Evolutionary conservation across 35 echinoderm and acorn worm species (phyloP), one percentile per base, ranked within the genome.

Genomic region (Eucidaris tribuloides): DNA sequence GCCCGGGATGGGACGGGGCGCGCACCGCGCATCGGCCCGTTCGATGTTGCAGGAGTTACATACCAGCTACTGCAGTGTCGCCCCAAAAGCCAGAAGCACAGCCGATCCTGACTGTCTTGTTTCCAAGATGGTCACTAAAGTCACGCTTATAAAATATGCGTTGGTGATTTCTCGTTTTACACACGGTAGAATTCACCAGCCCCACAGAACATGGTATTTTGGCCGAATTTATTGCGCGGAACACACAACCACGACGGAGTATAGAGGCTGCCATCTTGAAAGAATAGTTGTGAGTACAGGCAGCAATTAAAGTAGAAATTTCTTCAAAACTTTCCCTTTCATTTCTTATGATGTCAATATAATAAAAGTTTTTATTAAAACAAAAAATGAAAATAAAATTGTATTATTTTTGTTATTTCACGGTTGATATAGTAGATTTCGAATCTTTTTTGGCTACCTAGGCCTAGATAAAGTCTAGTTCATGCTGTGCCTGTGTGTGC

Each of bases 1-100:
- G n/a, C n/a, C n/a, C n/a, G n/a, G n/a, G n/a, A n/a, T n/a, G n/a
- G n/a, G n/a, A n/a, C n/a, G n/a, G n/a, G n/a, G n/a, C n/a, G n/a
- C n/a, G n/a, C n/a, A n/a, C n/a, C n/a, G n/a, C n/a, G n/a, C n/a
- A n/a, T n/a, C n/a, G n/a, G n/a, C n/a, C n/a, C n/a, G n/a, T n/a
- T n/a, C n/a, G n/a, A 28, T 7, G 0, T 41, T 41, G 7, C n/a
- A n/a, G 7, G 17, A 1, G 34, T 14, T 0, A 20, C 78, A 39
- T 65, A 93, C 91, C 85, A 66, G 91, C 56, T 17, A 57, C 54
- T 22, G 85, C 79, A 43, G 91, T 88, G 58, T 93, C 85, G 7
- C 91, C 91, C 91, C 91, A 93, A 65, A 93, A 93, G 0, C 91
- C 91, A 14, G 91, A 93, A 9, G 91, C 91, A 93, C 86, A 93